These are phyloP conservation scores for Sciurus vulgaris DNA, from an alignment of 2,797 vertebrate species.

Conservation along the genomic window DNA sequence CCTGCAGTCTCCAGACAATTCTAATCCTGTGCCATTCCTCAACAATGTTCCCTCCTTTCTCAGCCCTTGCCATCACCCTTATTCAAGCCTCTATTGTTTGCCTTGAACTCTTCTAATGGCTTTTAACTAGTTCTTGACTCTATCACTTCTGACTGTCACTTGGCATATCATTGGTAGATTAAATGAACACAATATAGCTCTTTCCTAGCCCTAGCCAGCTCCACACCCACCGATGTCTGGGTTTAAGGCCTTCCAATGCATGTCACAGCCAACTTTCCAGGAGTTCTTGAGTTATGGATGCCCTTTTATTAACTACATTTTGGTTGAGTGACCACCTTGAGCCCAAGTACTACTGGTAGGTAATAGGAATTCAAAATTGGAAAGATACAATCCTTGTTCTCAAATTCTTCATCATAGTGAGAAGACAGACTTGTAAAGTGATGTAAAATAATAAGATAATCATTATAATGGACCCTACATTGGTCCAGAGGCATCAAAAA, in stretches of 20 bases:
- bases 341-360: background rate
- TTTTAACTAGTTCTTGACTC: background rate
- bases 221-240: background rate
- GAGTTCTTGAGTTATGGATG: background rate
- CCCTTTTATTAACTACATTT: background rate
- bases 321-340: background rate
- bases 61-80: background rate
- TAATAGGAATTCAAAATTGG: background rate
- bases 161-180: background rate
- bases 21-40: background rate
- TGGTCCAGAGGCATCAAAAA: background rate
- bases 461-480: background rate
- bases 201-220: background rate
- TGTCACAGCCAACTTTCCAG: background rate
- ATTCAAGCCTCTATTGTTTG: background rate
- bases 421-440: background rate
- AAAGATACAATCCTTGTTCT: background rate
- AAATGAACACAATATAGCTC: background rate
- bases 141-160: background rate
- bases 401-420: background rate
- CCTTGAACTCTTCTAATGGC: background rate
- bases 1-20: background rate
- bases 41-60: background rate
- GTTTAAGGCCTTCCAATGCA: background rate
- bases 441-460: background rate